Conservation (phyloP, 2,113 vertebrate genomes). For the Cinclus cinclus region DNA sequence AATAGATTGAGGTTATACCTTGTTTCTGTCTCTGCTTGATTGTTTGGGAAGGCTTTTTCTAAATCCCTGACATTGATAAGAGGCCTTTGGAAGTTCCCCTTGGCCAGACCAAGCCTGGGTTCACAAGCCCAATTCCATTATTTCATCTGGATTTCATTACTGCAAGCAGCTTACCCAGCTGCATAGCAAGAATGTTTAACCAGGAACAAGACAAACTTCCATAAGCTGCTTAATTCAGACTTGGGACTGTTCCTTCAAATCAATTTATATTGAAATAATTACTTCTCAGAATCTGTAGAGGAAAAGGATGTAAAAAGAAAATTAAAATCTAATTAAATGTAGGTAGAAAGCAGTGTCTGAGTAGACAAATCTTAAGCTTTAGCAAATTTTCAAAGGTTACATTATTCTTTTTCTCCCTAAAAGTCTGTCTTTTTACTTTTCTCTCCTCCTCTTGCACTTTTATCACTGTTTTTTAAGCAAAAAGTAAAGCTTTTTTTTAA, state of each 20-base stretch:
- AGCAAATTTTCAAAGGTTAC: conserved; percentile 68
- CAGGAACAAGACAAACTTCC: conserved; percentile 62
- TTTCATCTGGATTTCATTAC: conserved; percentile 21
- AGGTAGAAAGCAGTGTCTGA: conserved; percentile 46
- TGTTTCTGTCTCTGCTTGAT: not conserved
- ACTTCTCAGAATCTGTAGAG: conserved; percentile 64
- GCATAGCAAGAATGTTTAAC: conserved; percentile 46
- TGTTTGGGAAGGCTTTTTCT: conserved; percentile 2
- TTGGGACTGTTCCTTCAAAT: conserved; percentile 64
- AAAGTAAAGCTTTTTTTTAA: not conserved
- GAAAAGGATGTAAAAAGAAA: conserved; percentile 66
- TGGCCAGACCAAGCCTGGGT: not conserved
- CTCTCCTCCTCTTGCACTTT: not conserved
- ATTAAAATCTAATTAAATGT: conserved; percentile 75
- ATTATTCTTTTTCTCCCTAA: conserved; percentile 30
- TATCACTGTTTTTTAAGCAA: not conserved
- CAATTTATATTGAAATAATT: conserved; percentile 71
- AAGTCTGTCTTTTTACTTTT: not conserved
- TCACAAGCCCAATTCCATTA: not conserved
- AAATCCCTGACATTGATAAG: not conserved
- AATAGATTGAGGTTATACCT: not conserved
- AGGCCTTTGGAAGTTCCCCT: not conserved
- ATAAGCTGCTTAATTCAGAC: conserved; percentile 71
- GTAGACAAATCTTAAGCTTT: conserved; percentile 57
- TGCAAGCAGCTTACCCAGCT: not conserved